A percentile compares a stretch with the other conserved stretches of the same genome.
Conservation (phyloP, 2,888 invertebrate species). For the Mimachlamys varia region DNA sequence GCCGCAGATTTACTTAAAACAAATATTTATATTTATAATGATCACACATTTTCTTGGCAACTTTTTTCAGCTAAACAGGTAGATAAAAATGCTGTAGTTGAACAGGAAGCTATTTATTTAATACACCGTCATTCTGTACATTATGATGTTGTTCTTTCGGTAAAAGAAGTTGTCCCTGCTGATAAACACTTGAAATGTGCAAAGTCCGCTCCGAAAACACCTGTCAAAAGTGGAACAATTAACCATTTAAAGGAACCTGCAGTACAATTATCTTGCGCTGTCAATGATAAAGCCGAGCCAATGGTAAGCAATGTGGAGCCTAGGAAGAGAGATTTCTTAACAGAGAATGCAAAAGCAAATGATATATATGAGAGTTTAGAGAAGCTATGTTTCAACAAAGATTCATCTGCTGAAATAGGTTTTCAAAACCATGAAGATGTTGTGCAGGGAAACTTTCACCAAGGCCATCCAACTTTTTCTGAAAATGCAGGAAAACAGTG, state of each 20-base stretch:
- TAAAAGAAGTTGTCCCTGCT: neutral
- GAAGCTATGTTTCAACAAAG: too few relatives aligned
- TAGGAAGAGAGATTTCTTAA: too few relatives aligned
- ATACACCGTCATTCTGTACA: conserved; percentile 40
- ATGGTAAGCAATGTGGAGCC: too few relatives aligned
- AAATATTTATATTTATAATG: conserved; percentile 37
- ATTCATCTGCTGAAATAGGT: too few relatives aligned
- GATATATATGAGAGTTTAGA: too few relatives aligned
- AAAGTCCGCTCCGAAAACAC: neutral
- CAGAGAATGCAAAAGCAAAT: too few relatives aligned
- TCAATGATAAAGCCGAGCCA: neutral
- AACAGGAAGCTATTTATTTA: conserved; percentile 29
- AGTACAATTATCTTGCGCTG: neutral
- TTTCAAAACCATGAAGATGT: too few relatives aligned
- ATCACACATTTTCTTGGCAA: neutral
- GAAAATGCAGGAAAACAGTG: conserved; percentile 41
- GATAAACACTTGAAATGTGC: neutral
- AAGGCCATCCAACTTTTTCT: conserved; percentile 36
- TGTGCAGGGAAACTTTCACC: conserved; percentile 38
- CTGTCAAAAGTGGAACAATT: too few relatives aligned
- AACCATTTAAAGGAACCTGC: neutral
- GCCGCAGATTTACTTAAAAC: conserved; percentile 38
- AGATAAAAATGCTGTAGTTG: neutral
- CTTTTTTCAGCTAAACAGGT: conserved; percentile 32
- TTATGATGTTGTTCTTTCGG: conserved; percentile 44